A percentile compares a stretch with the other conserved stretches of the same genome.
Conservation (phyloP, 2,888 invertebrate genomes). For the Archips xylosteana region DNA sequence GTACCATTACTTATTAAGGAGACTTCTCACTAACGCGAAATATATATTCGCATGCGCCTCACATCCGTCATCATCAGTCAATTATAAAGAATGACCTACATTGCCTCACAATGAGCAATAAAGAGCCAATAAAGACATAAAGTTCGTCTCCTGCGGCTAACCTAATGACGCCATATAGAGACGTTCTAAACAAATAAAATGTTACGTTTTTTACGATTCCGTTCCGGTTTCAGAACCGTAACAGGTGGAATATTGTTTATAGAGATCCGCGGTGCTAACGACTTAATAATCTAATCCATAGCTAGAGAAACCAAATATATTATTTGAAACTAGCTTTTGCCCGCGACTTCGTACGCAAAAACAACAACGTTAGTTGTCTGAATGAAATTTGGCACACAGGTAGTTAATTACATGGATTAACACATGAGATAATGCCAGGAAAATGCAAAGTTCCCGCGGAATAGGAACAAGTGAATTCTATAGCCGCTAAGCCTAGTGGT, state of each 20-base stretch:
- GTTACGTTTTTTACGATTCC: conserved; percentile 39
- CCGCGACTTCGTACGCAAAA: too few relatives aligned
- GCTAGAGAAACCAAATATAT: too few relatives aligned
- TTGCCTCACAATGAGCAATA: conserved; percentile 54
- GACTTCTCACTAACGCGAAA: too few relatives aligned
- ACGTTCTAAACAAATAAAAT: conserved; percentile 79
- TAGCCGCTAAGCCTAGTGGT: too few relatives aligned
- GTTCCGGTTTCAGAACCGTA: conserved; percentile 50
- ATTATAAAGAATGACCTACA: conserved; percentile 13
- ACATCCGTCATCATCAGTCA: conserved; percentile 23
- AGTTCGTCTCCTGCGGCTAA: conserved; percentile 78
- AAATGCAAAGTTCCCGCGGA: too few relatives aligned
- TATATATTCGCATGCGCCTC: background rate
- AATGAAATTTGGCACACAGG: too few relatives aligned
- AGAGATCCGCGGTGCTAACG: conserved; percentile 18
- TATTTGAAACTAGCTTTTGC: too few relatives aligned
- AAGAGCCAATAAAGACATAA: conserved; percentile 77
- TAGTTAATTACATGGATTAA: too few relatives aligned
- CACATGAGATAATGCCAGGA: too few relatives aligned
- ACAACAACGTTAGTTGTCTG: too few relatives aligned
- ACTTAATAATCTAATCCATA: background rate
- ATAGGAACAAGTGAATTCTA: too few relatives aligned
- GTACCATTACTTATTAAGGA: too few relatives aligned
- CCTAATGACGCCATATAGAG: conserved; percentile 76
- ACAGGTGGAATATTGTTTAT: conserved; percentile 70